phyloP scores from a whole-genome alignment of 2,797 vertebrate species.

The Dipus sagitta region DNA sequence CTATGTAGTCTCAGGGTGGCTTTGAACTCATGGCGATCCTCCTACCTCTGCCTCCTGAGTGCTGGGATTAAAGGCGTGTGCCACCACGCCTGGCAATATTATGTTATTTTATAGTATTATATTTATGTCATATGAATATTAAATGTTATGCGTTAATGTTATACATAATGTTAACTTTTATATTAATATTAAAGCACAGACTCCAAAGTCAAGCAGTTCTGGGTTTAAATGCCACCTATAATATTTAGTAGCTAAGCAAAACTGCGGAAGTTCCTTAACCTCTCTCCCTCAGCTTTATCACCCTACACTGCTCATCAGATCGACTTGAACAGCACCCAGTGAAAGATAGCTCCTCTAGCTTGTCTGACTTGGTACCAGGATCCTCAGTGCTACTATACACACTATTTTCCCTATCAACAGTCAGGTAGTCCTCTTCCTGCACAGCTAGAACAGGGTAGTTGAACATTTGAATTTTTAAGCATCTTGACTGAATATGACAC shows the following conservation, averaged over 20 bases:
- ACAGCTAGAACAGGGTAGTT: background rate
- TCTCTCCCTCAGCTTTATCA: background rate
- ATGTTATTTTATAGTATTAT: too few relatives aligned
- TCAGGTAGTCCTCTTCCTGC: slow-evolving; percentile 54
- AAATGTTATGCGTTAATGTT: too few relatives aligned
- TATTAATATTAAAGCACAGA: background rate
- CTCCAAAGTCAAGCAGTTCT: background rate
- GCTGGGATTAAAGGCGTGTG: too few relatives aligned
- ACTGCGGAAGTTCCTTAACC: background rate
- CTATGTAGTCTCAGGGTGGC: too few relatives aligned
- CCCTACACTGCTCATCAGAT: background rate
- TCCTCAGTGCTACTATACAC: background rate
- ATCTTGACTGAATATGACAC: slow-evolving; percentile 83
- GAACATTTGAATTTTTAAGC: slow-evolving; percentile 76
- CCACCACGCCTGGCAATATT: too few relatives aligned
- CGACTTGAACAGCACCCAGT: background rate
- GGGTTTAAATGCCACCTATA: background rate
- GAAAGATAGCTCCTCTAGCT: background rate
- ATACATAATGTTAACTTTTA: too few relatives aligned
- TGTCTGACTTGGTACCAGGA: accelerated
- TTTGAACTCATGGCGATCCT: too few relatives aligned
- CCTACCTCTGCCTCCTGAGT: too few relatives aligned
- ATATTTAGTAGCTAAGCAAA: background rate
- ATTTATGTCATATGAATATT: too few relatives aligned
- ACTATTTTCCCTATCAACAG: background rate